Conservation (phyloP, 2,797 vertebrate genomes). For the Sebastes elongatus region DNA sequence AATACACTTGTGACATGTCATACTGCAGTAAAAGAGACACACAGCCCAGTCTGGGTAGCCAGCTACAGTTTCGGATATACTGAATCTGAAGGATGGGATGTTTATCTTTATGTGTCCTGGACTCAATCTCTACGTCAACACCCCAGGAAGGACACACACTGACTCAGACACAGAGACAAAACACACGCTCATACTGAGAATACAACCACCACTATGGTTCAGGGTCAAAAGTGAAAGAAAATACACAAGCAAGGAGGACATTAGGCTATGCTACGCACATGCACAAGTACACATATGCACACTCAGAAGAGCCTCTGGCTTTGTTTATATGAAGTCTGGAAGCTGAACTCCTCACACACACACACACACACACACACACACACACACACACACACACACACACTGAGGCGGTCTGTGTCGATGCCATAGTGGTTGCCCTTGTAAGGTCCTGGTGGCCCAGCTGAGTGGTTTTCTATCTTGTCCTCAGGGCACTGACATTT, state of each 20-base stretch:
- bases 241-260: not conserved
- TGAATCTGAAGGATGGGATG: not conserved
- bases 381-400: not conserved
- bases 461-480: slow-evolving; percentile 22
- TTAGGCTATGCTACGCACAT: not conserved
- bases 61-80: not conserved
- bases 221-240: slow-evolving; percentile 10
- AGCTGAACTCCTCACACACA: slow-evolving; percentile 10
- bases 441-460: slow-evolving; percentile 32
- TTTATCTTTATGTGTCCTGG: slow-evolving; percentile 28
- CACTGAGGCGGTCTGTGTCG: not conserved
- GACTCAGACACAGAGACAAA: slow-evolving; percentile 15
- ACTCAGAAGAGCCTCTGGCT: not conserved
- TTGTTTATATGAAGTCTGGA: slow-evolving; percentile 48
- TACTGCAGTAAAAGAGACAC: not conserved
- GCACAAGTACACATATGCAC: not conserved
- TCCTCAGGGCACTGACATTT: not conserved
- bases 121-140: not conserved
- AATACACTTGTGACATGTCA: not conserved
- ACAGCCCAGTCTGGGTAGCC: not conserved
- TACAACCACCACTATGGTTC: not conserved
- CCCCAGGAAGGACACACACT: not conserved
- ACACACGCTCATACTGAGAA: not conserved
- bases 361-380: not conserved
- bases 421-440: slow-evolving; percentile 40